These are phyloP conservation scores for Limnephilus auricula DNA, from an alignment of 2,888 invertebrate genomes.

Conservation along the genomic window DNA sequence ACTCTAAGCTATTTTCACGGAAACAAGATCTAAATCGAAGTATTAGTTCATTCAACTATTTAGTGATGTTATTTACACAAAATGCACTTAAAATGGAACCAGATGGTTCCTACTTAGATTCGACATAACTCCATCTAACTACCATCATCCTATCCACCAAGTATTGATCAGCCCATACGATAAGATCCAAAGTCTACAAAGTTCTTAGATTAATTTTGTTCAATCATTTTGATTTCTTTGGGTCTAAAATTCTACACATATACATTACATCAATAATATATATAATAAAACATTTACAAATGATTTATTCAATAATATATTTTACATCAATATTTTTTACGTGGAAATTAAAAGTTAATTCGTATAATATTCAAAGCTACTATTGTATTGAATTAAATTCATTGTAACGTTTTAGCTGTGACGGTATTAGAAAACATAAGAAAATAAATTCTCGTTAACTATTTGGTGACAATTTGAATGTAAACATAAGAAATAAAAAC, in stretches of 20 bases:
- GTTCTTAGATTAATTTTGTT: not conserved
- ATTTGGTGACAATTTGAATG: not conserved
- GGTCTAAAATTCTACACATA: not conserved
- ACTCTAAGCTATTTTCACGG: too few species aligned
- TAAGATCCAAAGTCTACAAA: not conserved
- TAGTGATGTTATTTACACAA: too few species aligned
- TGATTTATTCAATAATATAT: too few species aligned
- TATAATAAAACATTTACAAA: too few species aligned
- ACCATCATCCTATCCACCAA: not conserved
- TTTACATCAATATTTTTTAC: too few species aligned
- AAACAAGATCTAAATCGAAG: too few species aligned
- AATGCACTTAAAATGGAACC: too few species aligned
- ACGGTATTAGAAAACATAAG: not conserved
- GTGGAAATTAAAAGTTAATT: too few species aligned
- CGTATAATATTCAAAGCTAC: not conserved
- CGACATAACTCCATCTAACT: not conserved
- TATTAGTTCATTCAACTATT: too few species aligned
- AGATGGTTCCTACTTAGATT: not conserved
- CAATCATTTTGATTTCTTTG: not conserved
- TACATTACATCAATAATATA: too few species aligned
- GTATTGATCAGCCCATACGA: not conserved
- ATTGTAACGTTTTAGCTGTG: not conserved
- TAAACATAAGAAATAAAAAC: not conserved
- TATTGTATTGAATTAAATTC: not conserved
- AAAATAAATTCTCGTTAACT: not conserved